Evolutionary conservation across 1,140 invertebrate species (phyloP), one percentile per base, ranked within the genome.

Genomic region (Homalodisca vitripennis): DNA sequence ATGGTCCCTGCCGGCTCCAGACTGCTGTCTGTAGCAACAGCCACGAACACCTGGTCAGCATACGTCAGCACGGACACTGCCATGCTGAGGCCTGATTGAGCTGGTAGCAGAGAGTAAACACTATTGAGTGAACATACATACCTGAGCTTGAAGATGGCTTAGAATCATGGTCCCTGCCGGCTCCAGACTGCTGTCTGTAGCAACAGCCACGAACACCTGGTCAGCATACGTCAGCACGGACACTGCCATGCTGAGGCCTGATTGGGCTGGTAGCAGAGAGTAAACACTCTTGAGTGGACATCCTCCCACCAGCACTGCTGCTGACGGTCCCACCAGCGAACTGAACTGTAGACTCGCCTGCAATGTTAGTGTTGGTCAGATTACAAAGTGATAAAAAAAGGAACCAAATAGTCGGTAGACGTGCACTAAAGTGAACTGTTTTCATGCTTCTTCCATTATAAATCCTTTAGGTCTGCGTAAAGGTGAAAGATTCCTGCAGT

Each of bases 51-150:
- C 69, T 82, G 79, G 67, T 84, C 82, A 31, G 80, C 81, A 71
- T 86, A 86, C 22, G 82, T 84, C 65, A 85, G 77, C 26, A 84
- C 81, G n/a, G 84, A 83, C 10, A 85, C 77, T 10, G 82, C 79
- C 22, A 85, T 74, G 2, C 82, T 80, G 3, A 84, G 77, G 0
- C 79, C 74, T 2, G 80, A 76, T 27, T 80, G 74, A 2, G 83
- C 80, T 1, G 84, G 82, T 74, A 84, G 75, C 73, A 85, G 69
- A 74, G 79, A 75, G 80, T 82, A 78, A 74, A 82, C 75, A 75
- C 82, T 73, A 81, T 80, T 77, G 73, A 81, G 63, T 48, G 79
- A 10, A 10, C 17, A 6, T 41, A 41, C 34, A 41, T 46, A 75
- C 74, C 70, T 76, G 74, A 12, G 34, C 48, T 14, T 76, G 57